Percentiles rank a stretch among this genome's conserved stretches.
phyloP scores from a whole-genome alignment of 2,113 vertebrate species.

The Murina feae region DNA sequence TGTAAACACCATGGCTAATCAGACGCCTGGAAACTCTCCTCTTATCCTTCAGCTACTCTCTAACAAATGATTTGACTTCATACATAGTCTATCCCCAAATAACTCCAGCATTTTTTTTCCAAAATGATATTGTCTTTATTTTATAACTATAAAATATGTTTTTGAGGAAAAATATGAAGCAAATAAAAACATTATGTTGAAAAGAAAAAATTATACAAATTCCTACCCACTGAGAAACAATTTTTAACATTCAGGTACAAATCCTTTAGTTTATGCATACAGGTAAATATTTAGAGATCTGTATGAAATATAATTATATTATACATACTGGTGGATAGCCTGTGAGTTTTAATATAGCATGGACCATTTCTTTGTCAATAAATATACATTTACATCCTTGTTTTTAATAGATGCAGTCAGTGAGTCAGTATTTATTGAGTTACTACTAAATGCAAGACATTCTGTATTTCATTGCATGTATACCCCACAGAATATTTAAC shows the following conservation, averaged over 20 bases:
- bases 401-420: neutral
- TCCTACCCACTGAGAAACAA: neutral
- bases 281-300: neutral
- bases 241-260: neutral
- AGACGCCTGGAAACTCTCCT: accelerated
- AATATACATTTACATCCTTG: constrained; percentile 10
- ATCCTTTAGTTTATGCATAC: neutral
- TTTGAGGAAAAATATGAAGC: neutral
- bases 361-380: neutral
- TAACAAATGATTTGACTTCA: neutral
- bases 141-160: neutral
- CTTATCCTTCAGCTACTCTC: neutral
- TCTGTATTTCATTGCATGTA: neutral
- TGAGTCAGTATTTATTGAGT: constrained; percentile 26
- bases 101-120: neutral
- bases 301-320: neutral
- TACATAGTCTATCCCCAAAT: neutral
- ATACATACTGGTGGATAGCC: neutral
- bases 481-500: neutral
- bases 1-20: neutral
- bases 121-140: neutral
- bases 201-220: neutral
- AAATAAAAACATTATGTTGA: neutral
- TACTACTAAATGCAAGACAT: constrained; percentile 10
- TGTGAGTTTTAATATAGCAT: neutral